Conservation (phyloP, 2,797 vertebrate genomes). For the Buphagus erythrorhynchus region DNA sequence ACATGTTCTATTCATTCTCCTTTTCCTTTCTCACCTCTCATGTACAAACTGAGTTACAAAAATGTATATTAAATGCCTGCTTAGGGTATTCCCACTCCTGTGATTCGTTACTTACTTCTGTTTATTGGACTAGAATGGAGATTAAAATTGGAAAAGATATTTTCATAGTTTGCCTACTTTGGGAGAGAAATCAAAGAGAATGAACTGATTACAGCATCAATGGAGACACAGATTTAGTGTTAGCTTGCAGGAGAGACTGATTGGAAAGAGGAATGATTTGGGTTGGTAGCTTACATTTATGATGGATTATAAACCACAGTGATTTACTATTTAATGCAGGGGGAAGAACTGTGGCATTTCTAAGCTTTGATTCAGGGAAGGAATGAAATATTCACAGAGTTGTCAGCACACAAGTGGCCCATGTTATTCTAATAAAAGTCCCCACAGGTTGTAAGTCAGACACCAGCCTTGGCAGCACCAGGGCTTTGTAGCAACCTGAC, state of each 20-base stretch:
- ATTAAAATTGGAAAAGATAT: neutral
- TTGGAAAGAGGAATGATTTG: neutral
- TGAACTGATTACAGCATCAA: neutral
- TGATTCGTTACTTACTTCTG: neutral
- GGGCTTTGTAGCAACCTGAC: neutral
- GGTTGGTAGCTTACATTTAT: neutral
- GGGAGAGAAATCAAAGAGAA: conserved; percentile 34
- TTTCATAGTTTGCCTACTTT: neutral
- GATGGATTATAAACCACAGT: conserved; percentile 14
- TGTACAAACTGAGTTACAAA: neutral
- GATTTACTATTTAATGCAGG: neutral
- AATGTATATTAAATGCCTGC: neutral
- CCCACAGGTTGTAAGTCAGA: neutral
- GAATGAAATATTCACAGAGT: neutral
- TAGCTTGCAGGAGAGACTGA: neutral
- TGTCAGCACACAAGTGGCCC: neutral
- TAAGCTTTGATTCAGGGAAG: neutral
- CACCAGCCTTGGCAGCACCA: neutral
- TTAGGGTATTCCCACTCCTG: neutral
- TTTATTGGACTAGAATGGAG: neutral
- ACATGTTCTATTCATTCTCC: neutral
- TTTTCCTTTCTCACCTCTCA: neutral
- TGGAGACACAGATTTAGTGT: neutral
- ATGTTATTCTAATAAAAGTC: neutral
- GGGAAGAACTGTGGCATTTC: neutral